phyloP scores from a whole-genome alignment of 2,113 vertebrate species.

The Anarhynchus alexandrinus region DNA sequence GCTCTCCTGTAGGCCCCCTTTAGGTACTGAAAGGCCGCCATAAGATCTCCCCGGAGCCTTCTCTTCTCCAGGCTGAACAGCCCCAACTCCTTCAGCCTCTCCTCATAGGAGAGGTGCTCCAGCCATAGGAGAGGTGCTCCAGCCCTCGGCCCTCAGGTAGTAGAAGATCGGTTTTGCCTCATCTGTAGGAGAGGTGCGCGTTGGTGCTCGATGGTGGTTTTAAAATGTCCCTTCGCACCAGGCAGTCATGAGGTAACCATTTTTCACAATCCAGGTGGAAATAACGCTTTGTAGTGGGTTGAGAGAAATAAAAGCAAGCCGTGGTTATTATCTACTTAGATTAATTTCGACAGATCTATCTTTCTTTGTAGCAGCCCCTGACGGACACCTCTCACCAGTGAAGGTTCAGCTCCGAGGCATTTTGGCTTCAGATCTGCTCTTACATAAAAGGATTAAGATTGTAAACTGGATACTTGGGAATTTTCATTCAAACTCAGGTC shows the following conservation, averaged over 20 bases:
- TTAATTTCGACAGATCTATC: neutral
- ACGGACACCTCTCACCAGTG: neutral
- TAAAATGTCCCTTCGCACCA: neutral
- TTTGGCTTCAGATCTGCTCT: neutral
- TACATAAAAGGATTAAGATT: neutral
- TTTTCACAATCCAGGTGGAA: neutral
- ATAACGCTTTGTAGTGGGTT: neutral
- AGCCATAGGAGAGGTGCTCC: too few relatives aligned
- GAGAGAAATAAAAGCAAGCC: neutral
- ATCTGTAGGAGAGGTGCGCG: fast-evolving
- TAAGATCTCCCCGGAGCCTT: too few relatives aligned
- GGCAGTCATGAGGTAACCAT: neutral
- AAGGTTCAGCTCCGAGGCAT: neutral
- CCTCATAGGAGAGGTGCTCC: too few relatives aligned
- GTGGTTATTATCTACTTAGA: neutral
- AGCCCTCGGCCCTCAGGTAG: too few relatives aligned
- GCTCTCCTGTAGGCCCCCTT: too few relatives aligned
- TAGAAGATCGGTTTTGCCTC: neutral
- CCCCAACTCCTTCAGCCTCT: too few relatives aligned
- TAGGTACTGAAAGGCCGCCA: too few relatives aligned
- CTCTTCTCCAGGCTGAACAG: too few relatives aligned
- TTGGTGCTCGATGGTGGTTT: fast-evolving
- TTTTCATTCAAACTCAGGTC: neutral
- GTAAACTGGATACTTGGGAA: neutral
- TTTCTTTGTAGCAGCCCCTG: neutral